phyloP scores from a whole-genome alignment of 2,888 invertebrate genomes.

The Sarcophaga subvicina region DNA sequence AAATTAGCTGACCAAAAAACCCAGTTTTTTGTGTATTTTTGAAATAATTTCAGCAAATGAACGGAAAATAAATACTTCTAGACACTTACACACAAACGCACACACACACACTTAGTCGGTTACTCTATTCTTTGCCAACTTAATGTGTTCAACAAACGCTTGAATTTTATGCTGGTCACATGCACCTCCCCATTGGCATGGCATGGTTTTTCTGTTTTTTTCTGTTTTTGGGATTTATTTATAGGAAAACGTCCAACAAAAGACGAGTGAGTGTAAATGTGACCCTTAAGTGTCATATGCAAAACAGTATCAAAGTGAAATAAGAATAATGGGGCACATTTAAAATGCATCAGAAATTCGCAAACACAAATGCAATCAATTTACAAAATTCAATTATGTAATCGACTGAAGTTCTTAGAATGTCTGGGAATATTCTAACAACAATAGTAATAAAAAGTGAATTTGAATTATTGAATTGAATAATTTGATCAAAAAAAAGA shows the following conservation, averaged over 20 bases:
- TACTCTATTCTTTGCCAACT: not conserved
- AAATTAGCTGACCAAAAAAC: conserved; percentile 69
- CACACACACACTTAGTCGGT: too few relatives aligned
- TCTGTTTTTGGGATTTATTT: not conserved
- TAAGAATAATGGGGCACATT: not conserved
- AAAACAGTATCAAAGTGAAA: conserved; percentile 25
- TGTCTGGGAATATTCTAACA: too few relatives aligned
- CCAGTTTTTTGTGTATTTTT: conserved; percentile 52
- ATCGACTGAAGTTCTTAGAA: too few relatives aligned
- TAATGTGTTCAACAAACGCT: not conserved
- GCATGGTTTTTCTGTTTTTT: conserved; percentile 18
- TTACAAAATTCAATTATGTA: not conserved
- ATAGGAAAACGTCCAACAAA: conserved; percentile 17
- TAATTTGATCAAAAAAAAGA: too few relatives aligned
- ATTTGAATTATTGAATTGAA: too few relatives aligned
- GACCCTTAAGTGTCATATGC: conserved; percentile 64
- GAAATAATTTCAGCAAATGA: conserved; percentile 11
- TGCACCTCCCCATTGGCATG: not conserved
- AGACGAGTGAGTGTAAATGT: conserved; percentile 31
- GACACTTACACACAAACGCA: not conserved
- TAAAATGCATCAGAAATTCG: too few relatives aligned
- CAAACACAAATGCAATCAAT: conserved; percentile 7
- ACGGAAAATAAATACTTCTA: conserved; percentile 3
- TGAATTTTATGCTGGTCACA: not conserved
- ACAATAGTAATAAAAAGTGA: too few relatives aligned